phyloP scores from a whole-genome alignment of 2,888 invertebrate species.

The Lottia scabra region DNA sequence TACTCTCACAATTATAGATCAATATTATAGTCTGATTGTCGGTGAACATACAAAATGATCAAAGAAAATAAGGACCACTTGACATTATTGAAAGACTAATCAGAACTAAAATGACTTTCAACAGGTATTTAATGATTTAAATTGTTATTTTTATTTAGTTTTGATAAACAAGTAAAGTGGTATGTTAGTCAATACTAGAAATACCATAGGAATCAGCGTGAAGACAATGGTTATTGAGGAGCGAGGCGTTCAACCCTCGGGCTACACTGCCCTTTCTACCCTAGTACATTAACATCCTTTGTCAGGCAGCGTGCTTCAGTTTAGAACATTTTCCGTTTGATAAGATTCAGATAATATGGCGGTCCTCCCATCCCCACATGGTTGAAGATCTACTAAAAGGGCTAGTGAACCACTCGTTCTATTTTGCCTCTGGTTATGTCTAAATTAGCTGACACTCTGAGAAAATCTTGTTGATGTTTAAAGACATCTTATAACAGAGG shows the following conservation, averaged over 20 bases:
- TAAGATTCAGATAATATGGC: background rate
- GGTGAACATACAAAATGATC: background rate
- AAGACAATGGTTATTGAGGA: background rate
- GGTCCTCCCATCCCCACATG: background rate
- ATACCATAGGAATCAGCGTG: background rate
- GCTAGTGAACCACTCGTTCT: background rate
- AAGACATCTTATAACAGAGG: background rate
- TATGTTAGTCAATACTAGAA: background rate
- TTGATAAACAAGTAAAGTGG: background rate
- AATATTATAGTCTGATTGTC: background rate
- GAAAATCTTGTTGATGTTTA: constrained; percentile 2
- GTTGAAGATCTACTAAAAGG: too few relatives aligned
- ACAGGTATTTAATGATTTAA: background rate
- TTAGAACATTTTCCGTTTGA: background rate
- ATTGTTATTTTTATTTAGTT: background rate
- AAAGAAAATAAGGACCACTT: background rate
- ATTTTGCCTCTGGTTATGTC: background rate
- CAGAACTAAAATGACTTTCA: background rate
- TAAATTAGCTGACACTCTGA: constrained; percentile 7
- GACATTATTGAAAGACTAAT: too few relatives aligned
- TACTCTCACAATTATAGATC: too few relatives aligned
- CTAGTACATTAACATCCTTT: background rate
- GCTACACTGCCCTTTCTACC: constrained; percentile 4
- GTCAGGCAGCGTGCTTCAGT: background rate
- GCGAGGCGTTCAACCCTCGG: background rate